Percentiles rank a stretch among this genome's conserved stretches.
These are phyloP conservation scores for Pollimyrus isidori DNA, from an alignment of 2,113 vertebrate species.

Conservation along the genomic window DNA sequence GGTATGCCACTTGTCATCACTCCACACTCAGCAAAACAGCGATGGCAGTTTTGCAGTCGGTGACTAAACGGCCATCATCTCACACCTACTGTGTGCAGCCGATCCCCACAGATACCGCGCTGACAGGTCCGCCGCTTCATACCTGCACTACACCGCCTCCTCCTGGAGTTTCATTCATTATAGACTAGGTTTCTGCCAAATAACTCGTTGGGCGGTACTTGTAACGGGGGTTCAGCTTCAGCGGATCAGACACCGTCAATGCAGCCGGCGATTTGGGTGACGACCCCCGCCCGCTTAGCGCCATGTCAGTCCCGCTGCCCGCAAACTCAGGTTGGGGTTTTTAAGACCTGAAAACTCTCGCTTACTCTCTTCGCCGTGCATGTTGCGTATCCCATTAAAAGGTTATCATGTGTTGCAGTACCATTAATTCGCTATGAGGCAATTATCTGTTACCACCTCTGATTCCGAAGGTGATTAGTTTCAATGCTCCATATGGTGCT, in stretches of 20 bases:
- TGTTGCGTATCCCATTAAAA: conserved; percentile 24
- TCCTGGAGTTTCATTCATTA: neutral
- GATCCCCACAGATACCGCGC: neutral
- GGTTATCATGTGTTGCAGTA: neutral
- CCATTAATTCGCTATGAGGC: conserved; percentile 31
- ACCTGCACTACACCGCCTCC: neutral
- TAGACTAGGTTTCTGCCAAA: neutral
- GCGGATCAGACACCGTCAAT: neutral
- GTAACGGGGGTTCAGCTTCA: neutral
- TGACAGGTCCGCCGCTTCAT: neutral
- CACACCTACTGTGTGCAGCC: neutral
- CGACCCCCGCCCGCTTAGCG: neutral
- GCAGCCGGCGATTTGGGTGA: neutral
- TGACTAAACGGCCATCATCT: neutral
- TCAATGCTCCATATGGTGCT: neutral
- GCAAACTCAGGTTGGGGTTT: conserved; percentile 8
- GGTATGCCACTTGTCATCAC: conserved; percentile 1
- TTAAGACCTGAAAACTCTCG: conserved; percentile 4
- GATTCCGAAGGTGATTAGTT: conserved; percentile 1
- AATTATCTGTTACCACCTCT: conserved; percentile 1
- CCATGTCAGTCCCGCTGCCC: neutral
- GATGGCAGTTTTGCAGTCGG: neutral
- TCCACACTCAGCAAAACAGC: neutral
- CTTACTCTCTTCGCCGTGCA: conserved; percentile 18
- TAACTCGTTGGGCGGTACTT: neutral